Conservation (phyloP, 2,797 vertebrate genomes). For the Syncerus caffer region DNA sequence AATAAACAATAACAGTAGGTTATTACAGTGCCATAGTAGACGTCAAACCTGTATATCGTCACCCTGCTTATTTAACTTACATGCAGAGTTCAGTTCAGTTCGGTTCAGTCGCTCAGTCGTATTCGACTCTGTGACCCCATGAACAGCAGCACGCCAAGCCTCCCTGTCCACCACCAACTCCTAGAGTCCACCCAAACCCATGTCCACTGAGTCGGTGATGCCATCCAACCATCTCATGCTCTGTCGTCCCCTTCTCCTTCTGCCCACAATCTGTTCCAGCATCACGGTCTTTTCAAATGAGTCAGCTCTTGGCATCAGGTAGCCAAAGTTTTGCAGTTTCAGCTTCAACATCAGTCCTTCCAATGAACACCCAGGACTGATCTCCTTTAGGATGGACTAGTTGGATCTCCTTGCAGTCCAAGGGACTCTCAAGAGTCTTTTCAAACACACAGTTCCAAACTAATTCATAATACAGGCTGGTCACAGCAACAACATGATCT, state of each 20-base stretch:
- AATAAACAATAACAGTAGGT: not conserved
- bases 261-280: not conserved
- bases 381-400: not conserved
- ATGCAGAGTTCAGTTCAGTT: not conserved
- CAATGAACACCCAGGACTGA: not conserved
- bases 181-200: not conserved
- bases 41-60: not conserved
- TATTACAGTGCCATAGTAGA: not conserved
- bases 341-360: not conserved
- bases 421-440: not conserved
- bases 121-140: not conserved
- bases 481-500: not conserved
- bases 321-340: not conserved
- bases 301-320: not conserved
- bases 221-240: not conserved
- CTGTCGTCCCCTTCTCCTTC: not conserved
- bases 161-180: not conserved
- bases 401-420: not conserved
- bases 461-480: not conserved
- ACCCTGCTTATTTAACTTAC: not conserved
- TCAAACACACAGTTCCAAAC: not conserved
- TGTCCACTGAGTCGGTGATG: not conserved
- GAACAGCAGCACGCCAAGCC: not conserved
- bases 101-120: fast-evolving
- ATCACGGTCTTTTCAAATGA: not conserved